Evolutionary conservation across 2,113 vertebrate genomes (phyloP), one percentile per base, ranked within the genome.

Genomic region (Bothrops jararaca): DNA sequence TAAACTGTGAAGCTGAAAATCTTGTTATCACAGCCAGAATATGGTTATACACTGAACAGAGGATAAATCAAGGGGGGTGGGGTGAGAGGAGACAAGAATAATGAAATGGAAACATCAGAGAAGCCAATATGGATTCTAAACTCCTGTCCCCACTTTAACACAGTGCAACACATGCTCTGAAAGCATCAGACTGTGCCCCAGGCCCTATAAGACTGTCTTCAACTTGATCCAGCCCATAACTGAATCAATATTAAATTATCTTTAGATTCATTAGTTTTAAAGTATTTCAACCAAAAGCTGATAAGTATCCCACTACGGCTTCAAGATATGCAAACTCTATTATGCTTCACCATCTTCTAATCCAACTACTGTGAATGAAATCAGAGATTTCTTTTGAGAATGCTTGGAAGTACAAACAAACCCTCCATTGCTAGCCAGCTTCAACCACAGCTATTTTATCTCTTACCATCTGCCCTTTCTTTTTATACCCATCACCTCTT

Each of bases 1-100:
- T 6, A 24, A 92, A 23, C 92, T 69, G 93, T 92, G 94, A 92
- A 88, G 57, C 60, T 7, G 9, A 85, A 15, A 91, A 69, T 34
- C 92, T 90, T 34, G 0, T 2, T 80, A 24, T 0, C 3, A 54
- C 90, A 92, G n/a, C 23, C 94, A 90, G 89, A 34, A 20, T 48
- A 39, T 1, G 48, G 1, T 90, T 56, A 54, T 57, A n/a, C 3
- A 1, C 26, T 64, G 24, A 91, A 26, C 0, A 0, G 20, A 24
- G 56, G 50, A 91, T 89, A 85, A 89, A 26, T 45, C 86, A 60
- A 91, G 86, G 56, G 39, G 0, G 7, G 0, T 57, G 90, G 88
- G 42, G 50, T 0, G 89, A 2, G 1, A 18, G 0, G 42, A 93
- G 90, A 69, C 91, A 94, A 87, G 0, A 0, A 85, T 60, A 95